Evolutionary conservation across 92 coral and sea anemone species (phyloP), one percentile per base, ranked within the genome.

Genomic region (Montipora capitata): DNA sequence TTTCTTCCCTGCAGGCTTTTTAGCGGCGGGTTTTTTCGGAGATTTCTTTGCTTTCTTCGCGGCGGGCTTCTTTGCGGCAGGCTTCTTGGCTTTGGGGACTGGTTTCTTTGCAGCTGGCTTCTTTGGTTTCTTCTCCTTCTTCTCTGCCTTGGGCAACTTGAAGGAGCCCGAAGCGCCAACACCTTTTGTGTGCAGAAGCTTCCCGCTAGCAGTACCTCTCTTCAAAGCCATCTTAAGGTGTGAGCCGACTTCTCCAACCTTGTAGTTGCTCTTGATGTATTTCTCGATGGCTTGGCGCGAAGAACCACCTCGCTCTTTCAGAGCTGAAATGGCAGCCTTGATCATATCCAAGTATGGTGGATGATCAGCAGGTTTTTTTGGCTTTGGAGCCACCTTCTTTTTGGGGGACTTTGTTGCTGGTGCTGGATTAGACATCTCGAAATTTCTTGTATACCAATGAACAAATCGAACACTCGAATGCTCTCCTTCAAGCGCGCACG

Each of bases 251-350:
- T 81, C 86, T 4, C 91, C 95, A 56, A 94, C 95, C 68, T 88
- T 91, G 93, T 94, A 94, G 96, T 94, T 94, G 85, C 86, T 93
- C 61, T 78, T 88, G 93, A 94, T 94, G 95, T 94, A 94, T 88
- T 94, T 94, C 76, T 85, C 93, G 93, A 94, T 94, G 89, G 96
- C 96, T 91, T 94, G 95, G 83, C 96, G 96, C 78, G 96, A 94
- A 62, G 94, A 91, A 78, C 94, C 94, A 5, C 7, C 70, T 72
- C 94, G 94, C 65, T 75, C 89, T 65, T 88, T 89, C 84, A 83
- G 9, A 12, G 91, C 81, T 14, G 3, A 35, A 43, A 88, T 51
- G 15, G 91, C 91, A 42, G 87, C 91, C 62, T 48, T 58, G 74
- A 88, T 78, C 91, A 88, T 88, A 2, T 85, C 82, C 9, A 7